phyloP scores from a whole-genome alignment of 2,888 invertebrate genomes.

The Rosalia funebris region DNA sequence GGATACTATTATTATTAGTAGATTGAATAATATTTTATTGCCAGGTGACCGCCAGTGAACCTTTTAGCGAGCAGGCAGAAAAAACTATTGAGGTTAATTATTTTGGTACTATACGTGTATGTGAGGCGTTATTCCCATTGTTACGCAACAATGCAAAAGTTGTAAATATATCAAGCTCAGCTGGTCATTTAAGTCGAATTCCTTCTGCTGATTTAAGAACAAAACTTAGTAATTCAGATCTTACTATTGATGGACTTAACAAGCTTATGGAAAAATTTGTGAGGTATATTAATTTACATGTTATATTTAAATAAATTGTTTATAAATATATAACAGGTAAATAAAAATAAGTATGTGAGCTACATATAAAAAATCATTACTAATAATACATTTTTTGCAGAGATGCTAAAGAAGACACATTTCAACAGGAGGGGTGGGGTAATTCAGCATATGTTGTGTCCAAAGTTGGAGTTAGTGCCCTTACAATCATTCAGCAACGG shows the following conservation, averaged over 20 bases:
- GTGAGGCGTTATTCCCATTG: constrained; percentile 77
- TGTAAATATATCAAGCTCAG: constrained; percentile 79
- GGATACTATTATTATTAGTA: not conserved
- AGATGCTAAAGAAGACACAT: constrained; percentile 50
- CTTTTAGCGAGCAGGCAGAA: constrained; percentile 75
- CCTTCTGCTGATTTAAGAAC: constrained; percentile 68
- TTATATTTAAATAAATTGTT: too few species aligned
- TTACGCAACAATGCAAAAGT: constrained; percentile 76
- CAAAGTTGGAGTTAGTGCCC: constrained; percentile 78
- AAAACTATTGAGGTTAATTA: constrained; percentile 77
- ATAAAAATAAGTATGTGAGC: not conserved
- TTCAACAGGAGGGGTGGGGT: constrained; percentile 56
- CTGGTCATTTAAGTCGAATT: constrained; percentile 72
- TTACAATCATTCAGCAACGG: constrained; percentile 75
- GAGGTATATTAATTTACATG: constrained; percentile 61
- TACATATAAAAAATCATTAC: not conserved
- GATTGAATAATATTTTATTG: constrained; percentile 27
- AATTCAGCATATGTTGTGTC: constrained; percentile 74
- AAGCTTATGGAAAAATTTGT: constrained; percentile 75
- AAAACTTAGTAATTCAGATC: constrained; percentile 67
- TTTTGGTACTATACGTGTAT: constrained; percentile 72
- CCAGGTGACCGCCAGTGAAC: constrained; percentile 68
- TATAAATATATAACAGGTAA: not conserved
- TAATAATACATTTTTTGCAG: constrained; percentile 40
- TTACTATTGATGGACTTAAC: constrained; percentile 71